A percentile compares a stretch with the other conserved stretches of the same genome.
Conservation (phyloP, 2,888 invertebrate species). For the Stratiomys singularior region DNA sequence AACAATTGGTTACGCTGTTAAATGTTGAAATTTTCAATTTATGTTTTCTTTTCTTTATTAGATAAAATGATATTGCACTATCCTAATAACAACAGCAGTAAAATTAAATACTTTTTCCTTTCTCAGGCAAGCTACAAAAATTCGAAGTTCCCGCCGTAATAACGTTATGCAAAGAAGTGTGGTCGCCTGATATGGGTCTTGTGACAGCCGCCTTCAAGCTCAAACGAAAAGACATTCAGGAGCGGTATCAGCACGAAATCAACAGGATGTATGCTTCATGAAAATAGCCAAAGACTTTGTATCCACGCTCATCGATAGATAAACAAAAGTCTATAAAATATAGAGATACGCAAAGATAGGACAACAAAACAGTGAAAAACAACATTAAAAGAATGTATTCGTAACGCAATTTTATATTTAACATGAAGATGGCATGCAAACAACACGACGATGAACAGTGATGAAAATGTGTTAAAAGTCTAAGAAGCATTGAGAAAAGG, state of each 20-base stretch:
- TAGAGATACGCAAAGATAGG: neutral
- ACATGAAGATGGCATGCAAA: neutral
- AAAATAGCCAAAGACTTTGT: conserved; percentile 62
- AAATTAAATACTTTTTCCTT: neutral
- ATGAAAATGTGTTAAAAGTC: neutral
- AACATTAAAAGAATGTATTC: neutral
- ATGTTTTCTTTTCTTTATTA: too few relatives aligned
- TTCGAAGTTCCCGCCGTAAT: conserved; percentile 93
- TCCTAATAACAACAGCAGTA: too few relatives aligned
- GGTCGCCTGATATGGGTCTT: conserved; percentile 97
- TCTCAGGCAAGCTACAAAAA: conserved; percentile 84
- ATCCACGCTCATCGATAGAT: neutral
- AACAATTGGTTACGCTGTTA: too few relatives aligned
- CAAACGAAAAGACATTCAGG: conserved; percentile 95
- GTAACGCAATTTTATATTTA: neutral
- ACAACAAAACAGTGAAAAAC: neutral
- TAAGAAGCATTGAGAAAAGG: neutral
- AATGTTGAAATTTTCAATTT: too few relatives aligned
- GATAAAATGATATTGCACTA: too few relatives aligned
- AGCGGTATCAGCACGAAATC: conserved; percentile 91
- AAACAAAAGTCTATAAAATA: neutral
- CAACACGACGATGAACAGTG: neutral
- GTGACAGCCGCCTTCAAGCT: conserved; percentile 98
- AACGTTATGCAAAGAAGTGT: conserved; percentile 88
- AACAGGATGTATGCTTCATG: conserved; percentile 94